Evolutionary conservation across 2,113 vertebrate species (phyloP).

Genomic region (Phalacrocorax carbo): DNA sequence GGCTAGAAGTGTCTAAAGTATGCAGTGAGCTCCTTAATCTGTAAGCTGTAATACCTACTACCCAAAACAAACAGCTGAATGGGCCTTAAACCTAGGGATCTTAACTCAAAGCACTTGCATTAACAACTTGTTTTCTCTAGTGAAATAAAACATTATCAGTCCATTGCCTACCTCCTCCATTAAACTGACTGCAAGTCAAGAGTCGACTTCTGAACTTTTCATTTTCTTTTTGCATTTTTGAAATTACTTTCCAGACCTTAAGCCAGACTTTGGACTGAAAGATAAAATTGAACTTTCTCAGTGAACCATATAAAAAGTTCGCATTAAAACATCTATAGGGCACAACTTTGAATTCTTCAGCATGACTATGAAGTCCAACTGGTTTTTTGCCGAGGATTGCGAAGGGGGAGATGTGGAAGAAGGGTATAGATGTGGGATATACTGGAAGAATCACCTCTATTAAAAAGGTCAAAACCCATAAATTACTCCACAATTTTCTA

Average conservation of each 20-base stretch:
- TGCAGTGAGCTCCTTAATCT: neutral
- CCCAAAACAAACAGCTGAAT: neutral
- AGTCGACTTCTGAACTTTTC: conserved; percentile 78
- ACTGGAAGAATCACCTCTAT: neutral
- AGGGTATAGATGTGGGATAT: neutral
- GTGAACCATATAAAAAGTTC: neutral
- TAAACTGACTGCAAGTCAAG: conserved; percentile 44
- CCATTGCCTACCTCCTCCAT: conserved; percentile 60
- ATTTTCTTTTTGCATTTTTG: conserved; percentile 89
- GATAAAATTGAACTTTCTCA: conserved; percentile 6
- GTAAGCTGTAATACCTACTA: neutral
- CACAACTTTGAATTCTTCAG: neutral
- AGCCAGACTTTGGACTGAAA: conserved; percentile 74
- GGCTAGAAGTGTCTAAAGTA: neutral
- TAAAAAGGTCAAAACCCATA: neutral
- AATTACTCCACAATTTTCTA: neutral
- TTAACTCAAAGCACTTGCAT: neutral
- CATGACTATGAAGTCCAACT: neutral
- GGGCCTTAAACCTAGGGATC: neutral
- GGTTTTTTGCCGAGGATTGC: neutral
- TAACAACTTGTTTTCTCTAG: neutral
- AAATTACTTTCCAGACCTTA: conserved; percentile 81
- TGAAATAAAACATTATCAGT: neutral
- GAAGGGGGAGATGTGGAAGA: neutral
- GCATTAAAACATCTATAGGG: neutral